These are phyloP conservation scores for Lagocephalus sceleratus DNA, from an alignment of 2,797 vertebrate genomes.

Conservation along the genomic window DNA sequence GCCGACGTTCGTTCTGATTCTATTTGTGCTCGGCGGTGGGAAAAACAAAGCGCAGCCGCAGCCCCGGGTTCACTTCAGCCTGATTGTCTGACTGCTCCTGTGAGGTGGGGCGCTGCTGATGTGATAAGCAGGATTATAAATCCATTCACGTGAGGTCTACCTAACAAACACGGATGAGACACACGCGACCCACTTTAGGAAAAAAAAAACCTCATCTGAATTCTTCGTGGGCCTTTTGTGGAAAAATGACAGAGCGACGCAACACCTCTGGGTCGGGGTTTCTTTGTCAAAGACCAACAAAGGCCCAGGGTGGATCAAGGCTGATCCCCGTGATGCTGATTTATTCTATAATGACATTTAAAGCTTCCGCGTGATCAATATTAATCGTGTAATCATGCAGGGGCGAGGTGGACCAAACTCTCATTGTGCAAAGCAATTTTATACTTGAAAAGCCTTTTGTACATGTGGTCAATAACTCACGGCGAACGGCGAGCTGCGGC, in stretches of 20 bases:
- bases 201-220: neutral
- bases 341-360: constrained; percentile 37
- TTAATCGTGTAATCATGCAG: constrained; percentile 34
- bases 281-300: constrained; percentile 2
- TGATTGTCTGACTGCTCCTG: constrained; percentile 50
- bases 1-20: constrained; percentile 51
- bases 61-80: constrained; percentile 62
- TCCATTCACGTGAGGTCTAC: constrained; percentile 27
- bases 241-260: neutral
- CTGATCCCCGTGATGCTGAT: constrained; percentile 21
- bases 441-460: constrained; percentile 44
- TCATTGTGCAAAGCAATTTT: constrained; percentile 47
- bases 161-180: constrained; percentile 17
- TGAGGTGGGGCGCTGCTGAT: constrained; percentile 37
- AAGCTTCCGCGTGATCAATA: constrained; percentile 52
- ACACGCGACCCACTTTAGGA: constrained; percentile 20
- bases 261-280: neutral
- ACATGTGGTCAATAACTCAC: constrained; percentile 58
- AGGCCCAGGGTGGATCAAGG: constrained; percentile 7
- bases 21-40: constrained; percentile 46
- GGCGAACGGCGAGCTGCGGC: constrained; percentile 29
- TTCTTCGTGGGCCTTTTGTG: neutral
- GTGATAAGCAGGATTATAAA: constrained; percentile 47
- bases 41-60: constrained; percentile 41
- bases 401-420: constrained; percentile 31